These are phyloP conservation scores for Nyctibius grandis DNA, from an alignment of 2,797 vertebrate species.

Conservation along the genomic window DNA sequence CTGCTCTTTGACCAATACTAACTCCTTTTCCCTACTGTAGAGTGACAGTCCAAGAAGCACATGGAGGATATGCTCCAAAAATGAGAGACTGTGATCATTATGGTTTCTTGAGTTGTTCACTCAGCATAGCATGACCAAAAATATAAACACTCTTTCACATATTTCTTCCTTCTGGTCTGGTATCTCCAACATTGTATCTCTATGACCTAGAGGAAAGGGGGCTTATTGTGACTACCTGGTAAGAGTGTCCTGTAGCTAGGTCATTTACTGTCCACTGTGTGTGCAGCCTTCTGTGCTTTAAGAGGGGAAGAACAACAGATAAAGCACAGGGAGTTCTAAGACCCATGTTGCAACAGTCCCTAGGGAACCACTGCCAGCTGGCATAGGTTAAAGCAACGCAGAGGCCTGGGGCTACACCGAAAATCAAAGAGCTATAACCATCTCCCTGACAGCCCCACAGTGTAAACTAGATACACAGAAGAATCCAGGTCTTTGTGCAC, in stretches of 20 bases:
- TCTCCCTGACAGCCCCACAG: constrained; percentile 1
- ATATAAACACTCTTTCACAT: background rate
- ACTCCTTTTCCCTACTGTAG: background rate
- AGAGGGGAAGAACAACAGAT: background rate
- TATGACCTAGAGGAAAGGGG: background rate
- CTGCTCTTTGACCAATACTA: background rate
- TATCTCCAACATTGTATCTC: background rate
- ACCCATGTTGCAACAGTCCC: background rate
- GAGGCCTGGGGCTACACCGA: background rate
- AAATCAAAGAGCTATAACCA: constrained; percentile 28
- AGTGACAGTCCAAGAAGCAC: background rate
- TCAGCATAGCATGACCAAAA: background rate
- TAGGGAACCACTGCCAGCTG: constrained; percentile 37
- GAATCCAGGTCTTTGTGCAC: background rate
- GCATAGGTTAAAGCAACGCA: background rate
- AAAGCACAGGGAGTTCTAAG: background rate
- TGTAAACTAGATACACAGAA: background rate
- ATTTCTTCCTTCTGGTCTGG: background rate
- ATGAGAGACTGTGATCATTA: background rate
- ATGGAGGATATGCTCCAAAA: background rate
- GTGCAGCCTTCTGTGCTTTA: background rate
- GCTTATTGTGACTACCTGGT: background rate
- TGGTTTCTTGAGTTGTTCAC: background rate
- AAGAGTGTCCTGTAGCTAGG: background rate
- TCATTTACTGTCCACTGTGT: background rate